These are phyloP conservation scores for Euschistus heros DNA, from an alignment of 1,140 invertebrate species.

Conservation along the genomic window DNA sequence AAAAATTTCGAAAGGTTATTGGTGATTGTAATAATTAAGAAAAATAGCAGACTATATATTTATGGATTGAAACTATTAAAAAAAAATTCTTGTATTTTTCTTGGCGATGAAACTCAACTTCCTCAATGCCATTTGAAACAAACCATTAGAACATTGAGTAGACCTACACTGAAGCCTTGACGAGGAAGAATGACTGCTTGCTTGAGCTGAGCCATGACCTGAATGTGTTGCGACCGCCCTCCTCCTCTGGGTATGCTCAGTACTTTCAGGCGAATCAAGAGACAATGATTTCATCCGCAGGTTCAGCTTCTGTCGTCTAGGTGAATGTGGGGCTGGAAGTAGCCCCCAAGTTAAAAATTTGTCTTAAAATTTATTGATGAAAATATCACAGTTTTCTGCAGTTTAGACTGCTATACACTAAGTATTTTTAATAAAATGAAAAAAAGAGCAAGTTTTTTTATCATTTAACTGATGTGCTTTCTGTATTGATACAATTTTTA, in stretches of 20 bases:
- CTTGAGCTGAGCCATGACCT: slow-evolving; percentile 44
- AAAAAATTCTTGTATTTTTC: too few species aligned
- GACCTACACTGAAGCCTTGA: slow-evolving; percentile 40
- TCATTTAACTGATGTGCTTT: too few species aligned
- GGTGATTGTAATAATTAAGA: too few species aligned
- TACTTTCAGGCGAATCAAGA: slow-evolving; percentile 87
- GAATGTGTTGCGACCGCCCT: slow-evolving; percentile 43
- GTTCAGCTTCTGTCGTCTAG: slow-evolving; percentile 87
- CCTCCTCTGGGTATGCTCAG: slow-evolving; percentile 69
- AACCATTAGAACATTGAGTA: background rate
- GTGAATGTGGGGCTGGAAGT: slow-evolving; percentile 81
- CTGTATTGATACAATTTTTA: too few species aligned
- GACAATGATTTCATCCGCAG: slow-evolving; percentile 95
- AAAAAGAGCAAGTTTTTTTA: too few species aligned
- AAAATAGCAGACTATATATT: too few species aligned
- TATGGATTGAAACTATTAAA: too few species aligned
- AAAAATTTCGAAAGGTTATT: too few species aligned
- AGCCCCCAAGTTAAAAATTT: slow-evolving; percentile 20
- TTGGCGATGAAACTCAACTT: too few species aligned
- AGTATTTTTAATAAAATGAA: too few species aligned
- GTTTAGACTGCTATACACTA: too few species aligned
- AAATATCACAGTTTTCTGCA: too few species aligned
- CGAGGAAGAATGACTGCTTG: slow-evolving; percentile 42
- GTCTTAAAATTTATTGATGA: background rate
- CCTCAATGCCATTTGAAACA: background rate